phyloP scores from a whole-genome alignment of 2,113 vertebrate species.

The Mungos mungo region DNA sequence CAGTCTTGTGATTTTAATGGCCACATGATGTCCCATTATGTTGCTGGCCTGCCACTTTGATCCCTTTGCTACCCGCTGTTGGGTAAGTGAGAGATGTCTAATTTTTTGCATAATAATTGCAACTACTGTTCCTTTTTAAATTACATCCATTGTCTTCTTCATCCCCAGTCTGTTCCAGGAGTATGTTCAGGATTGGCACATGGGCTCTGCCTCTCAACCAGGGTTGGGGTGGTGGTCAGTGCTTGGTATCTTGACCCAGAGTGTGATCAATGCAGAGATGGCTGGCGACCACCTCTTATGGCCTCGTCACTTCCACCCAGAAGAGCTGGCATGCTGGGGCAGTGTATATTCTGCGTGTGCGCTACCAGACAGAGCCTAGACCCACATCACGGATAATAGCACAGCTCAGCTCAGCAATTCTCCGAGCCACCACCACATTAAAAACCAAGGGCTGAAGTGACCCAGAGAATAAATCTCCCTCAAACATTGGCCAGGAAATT shows the following conservation, averaged over 20 bases:
- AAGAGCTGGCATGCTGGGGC: not conserved
- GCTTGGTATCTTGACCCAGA: not conserved
- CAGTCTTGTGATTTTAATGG: not conserved
- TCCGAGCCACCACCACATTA: not conserved
- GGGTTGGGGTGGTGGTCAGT: not conserved
- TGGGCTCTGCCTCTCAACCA: rapidly evolving
- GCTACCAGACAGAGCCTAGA: not conserved
- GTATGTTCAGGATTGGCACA: not conserved
- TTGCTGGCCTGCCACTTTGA: not conserved
- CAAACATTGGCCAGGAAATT: not conserved
- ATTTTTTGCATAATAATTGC: constrained; percentile 31
- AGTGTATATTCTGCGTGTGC: not conserved
- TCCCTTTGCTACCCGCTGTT: not conserved
- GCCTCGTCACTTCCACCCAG: not conserved
- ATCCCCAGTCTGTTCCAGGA: rapidly evolving
- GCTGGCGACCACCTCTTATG: not conserved
- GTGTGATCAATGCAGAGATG: not conserved
- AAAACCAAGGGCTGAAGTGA: not conserved
- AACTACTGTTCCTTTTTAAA: not conserved
- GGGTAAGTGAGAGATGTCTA: not conserved
- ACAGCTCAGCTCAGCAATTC: not conserved
- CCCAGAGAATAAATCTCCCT: not conserved
- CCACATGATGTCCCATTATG: not conserved
- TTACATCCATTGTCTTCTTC: not conserved
- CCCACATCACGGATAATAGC: not conserved